Base-by-base conservation (phyloP, 2,113 vertebrate genomes). In the Psilopogon haemacephalus region DNA sequence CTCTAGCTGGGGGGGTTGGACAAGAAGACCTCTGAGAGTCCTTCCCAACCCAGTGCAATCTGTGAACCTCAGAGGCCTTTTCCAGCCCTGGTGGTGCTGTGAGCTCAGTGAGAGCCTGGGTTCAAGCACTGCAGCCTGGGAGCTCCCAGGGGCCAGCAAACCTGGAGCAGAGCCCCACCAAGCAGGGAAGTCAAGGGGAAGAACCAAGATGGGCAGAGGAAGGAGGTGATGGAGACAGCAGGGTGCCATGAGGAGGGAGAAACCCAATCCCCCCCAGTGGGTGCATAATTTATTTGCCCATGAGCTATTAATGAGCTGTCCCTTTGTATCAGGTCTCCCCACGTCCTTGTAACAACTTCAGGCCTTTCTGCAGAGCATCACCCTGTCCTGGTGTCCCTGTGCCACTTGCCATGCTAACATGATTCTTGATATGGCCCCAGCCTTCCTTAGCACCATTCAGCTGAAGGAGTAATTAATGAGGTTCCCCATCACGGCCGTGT, bases 311-410 rank as follows among this genome's bases (percentile, higher is more conserved):
- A 96, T 94, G 23, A 97, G 82, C 21, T 6, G 1, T 89, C 58
- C 93, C 88, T 95, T 94, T 84, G 90, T 94, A 92, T 87, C 96
- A 91, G 73, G 91, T 93, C 95, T 96, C 91, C 87, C 1, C 6
- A 95, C 94, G 70, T 42, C 88, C 90, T 93, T 95, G 96, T 95
- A 94, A 96, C 91, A 92, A 91, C 95, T 96, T 95, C 89, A 94
- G 89, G 87, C 94, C 93, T 96, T 95, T 96, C 93, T 96, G 93
- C 20, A 12, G 68, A 94, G 90, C 95, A 78, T 84, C 93, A 89
- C 93, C 91, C 95, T 94, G 16, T 17, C 52, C 8, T 72, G 85
- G 23, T 85, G 87, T 37, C 85, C 81, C 87, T 93, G 81, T 55
- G 84, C 86, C 81, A 84, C 84, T 75, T 63, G 92, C 92, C 79